A percentile compares a stretch with the other conserved stretches of the same genome.
Evolutionary conservation across 23 tunicate species (phyloP).

Genomic region (Clavelina lepadiformis): DNA sequence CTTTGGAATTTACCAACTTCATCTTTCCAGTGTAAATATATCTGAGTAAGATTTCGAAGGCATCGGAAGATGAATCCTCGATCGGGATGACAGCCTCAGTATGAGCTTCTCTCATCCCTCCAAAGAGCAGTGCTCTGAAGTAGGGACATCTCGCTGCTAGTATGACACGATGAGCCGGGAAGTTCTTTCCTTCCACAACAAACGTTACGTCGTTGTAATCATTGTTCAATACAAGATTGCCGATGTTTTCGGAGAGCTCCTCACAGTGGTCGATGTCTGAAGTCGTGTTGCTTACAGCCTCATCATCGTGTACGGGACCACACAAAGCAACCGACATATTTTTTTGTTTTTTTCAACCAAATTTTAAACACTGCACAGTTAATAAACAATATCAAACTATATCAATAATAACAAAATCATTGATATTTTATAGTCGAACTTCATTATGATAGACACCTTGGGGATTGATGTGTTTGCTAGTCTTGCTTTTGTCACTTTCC

Average conservation of each 20-base stretch:
- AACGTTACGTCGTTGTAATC: conserved; percentile 87
- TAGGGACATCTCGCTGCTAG: conserved; percentile 85
- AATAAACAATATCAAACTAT: too few relatives aligned
- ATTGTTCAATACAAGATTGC: conserved; percentile 42
- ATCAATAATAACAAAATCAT: too few relatives aligned
- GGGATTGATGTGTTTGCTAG: too few relatives aligned
- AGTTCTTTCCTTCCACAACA: conserved; percentile 52
- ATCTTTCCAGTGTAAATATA: conserved; percentile 94
- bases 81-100: conserved; percentile 36
- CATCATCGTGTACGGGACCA: conserved; percentile 23
- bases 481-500: too few relatives aligned
- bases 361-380: too few relatives aligned
- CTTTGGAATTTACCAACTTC: conserved; percentile 44
- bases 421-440: too few relatives aligned
- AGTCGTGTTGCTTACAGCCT: not conserved
- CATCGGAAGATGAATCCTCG: conserved; percentile 63
- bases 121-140: conserved; percentile 90
- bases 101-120: conserved; percentile 90
- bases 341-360: conserved; percentile 8
- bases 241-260: conserved; percentile 57
- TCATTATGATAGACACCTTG: too few relatives aligned
- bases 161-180: conserved; percentile 87
- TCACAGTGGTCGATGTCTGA: conserved; percentile 74
- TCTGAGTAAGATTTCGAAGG: conserved; percentile 69
- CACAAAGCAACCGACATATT: conserved; percentile 62